These are phyloP conservation scores for Patagioenas fasciata DNA, from an alignment of 2,113 vertebrate genomes.

Conservation along the genomic window DNA sequence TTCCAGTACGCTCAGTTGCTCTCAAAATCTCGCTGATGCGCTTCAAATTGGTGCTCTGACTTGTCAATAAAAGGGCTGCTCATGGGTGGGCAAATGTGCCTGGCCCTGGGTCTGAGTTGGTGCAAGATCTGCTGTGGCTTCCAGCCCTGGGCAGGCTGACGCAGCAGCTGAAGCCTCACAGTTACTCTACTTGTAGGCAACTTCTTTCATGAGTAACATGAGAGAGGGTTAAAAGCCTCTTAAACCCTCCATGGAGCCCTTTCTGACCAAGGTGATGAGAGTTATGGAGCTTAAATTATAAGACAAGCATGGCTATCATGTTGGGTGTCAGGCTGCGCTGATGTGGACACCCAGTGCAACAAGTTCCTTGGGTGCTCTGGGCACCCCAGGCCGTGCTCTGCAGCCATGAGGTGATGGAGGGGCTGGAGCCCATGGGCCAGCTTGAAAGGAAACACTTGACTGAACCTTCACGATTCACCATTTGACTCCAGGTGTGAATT, in stretches of 20 bases:
- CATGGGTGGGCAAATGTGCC: background rate
- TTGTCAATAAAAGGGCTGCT: background rate
- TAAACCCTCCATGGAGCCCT: background rate
- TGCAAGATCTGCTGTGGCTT: background rate
- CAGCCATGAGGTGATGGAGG: background rate
- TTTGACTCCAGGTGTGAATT: background rate
- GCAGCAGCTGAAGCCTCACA: background rate
- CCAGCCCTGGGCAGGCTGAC: background rate
- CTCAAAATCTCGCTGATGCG: background rate
- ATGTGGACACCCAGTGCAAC: accelerated
- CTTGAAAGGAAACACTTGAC: background rate
- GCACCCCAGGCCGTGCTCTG: background rate
- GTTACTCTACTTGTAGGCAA: too few species aligned
- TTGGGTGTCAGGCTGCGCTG: background rate
- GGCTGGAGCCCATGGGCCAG: background rate
- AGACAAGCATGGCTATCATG: background rate
- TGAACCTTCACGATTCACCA: background rate
- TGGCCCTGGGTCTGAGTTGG: background rate
- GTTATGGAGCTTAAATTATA: background rate
- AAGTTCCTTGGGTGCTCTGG: background rate
- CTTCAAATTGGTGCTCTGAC: background rate
- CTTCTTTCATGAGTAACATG: background rate
- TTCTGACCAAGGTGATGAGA: background rate
- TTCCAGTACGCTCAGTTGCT: background rate
- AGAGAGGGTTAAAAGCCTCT: background rate